phyloP scores from a whole-genome alignment of 2,797 vertebrate genomes.

The Girardinus metallicus region DNA sequence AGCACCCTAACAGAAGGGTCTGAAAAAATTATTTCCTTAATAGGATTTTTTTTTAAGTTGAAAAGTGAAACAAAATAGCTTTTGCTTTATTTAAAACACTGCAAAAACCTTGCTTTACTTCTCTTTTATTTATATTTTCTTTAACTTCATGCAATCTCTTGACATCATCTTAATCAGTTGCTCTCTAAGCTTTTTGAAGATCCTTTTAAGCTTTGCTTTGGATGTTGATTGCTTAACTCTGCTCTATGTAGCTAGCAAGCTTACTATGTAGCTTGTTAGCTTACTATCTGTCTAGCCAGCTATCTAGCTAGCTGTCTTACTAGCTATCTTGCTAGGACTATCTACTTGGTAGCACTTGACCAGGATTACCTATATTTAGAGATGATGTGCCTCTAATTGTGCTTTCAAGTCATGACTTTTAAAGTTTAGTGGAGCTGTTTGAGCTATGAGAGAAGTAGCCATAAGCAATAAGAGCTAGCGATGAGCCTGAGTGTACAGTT shows the following conservation, averaged over 20 bases:
- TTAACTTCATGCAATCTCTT: not conserved
- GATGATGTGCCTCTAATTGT: not conserved
- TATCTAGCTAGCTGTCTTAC: not conserved
- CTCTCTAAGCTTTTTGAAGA: not conserved
- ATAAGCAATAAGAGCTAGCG: not conserved
- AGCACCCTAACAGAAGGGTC: slow-evolving; percentile 23
- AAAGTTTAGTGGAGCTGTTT: not conserved
- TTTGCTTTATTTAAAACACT: not conserved
- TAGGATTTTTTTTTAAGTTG: not conserved
- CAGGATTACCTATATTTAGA: not conserved
- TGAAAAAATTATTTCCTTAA: not conserved
- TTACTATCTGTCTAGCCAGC: not conserved
- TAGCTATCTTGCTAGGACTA: not conserved
- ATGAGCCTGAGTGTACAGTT: not conserved
- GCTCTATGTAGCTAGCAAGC: not conserved
- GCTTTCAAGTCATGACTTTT: not conserved
- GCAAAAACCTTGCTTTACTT: not conserved
- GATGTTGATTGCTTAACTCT: not conserved
- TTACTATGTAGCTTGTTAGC: not conserved
- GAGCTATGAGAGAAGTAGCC: not conserved
- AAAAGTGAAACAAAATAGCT: not conserved
- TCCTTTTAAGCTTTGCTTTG: not conserved
- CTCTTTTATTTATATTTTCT: not conserved
- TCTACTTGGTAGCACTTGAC: not conserved
- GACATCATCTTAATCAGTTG: not conserved